Conservation (phyloP, 1,140 invertebrate genomes). For the Diachasma alloeum region DNA sequence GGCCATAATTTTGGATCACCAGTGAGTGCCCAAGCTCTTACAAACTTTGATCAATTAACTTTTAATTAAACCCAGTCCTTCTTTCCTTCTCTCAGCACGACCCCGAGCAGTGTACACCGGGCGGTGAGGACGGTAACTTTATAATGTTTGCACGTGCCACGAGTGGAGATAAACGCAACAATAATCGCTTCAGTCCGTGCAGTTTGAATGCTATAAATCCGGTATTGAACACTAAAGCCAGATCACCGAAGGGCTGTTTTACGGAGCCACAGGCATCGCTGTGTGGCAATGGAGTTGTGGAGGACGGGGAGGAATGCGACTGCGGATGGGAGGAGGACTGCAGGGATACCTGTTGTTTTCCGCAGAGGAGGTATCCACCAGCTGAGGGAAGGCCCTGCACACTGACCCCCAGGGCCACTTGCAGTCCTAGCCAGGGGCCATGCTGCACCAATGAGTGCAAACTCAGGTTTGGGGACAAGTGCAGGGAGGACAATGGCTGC, state of each 20-base stretch:
- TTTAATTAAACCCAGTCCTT: not conserved
- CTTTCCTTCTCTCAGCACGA: conserved; percentile 80
- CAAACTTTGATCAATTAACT: not conserved
- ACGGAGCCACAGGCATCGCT: conserved; percentile 90
- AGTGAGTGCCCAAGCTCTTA: conserved; percentile 65
- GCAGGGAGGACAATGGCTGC: conserved; percentile 94
- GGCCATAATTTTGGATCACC: conserved; percentile 99
- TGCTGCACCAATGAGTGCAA: conserved; percentile 92
- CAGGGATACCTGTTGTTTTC: conserved; percentile 91
- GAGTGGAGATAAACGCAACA: conserved; percentile 95
- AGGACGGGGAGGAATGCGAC: conserved; percentile 96
- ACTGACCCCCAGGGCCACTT: conserved; percentile 78
- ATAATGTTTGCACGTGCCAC: conserved; percentile 98
- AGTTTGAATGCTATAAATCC: conserved; percentile 95
- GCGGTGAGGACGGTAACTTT: conserved; percentile 95
- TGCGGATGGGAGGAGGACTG: conserved; percentile 98
- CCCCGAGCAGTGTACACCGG: conserved; percentile 89
- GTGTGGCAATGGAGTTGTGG: conserved; percentile 97
- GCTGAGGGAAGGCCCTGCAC: conserved; percentile 82
- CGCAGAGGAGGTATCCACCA: conserved; percentile 81
- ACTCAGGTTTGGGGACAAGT: conserved; percentile 86
- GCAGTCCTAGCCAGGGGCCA: conserved; percentile 90
- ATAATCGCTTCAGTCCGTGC: conserved; percentile 93
- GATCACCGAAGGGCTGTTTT: conserved; percentile 90
- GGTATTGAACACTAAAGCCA: conserved; percentile 91